A percentile compares a stretch with the other conserved stretches of the same genome.
Evolutionary conservation across 2,888 invertebrate species (phyloP).

Genomic region (Seira ritae): DNA sequence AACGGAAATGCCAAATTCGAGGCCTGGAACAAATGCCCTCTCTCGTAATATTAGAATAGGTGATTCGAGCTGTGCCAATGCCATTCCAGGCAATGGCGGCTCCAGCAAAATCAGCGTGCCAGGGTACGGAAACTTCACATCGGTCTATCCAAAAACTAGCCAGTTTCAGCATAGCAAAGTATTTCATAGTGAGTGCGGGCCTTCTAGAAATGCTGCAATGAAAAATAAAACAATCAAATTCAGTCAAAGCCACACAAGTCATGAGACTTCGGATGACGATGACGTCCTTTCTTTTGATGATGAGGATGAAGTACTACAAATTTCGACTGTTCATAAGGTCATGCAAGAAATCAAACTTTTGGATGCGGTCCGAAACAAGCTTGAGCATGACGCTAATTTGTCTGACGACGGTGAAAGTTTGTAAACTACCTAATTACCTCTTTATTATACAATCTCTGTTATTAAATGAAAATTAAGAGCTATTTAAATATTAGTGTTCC

Average conservation of each 20-base stretch:
- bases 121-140: not conserved
- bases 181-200: slow-evolving; percentile 1
- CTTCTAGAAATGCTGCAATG: not conserved
- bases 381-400: not conserved
- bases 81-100: not conserved
- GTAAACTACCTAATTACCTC: too few species aligned
- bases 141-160: not conserved
- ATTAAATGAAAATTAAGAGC: too few species aligned
- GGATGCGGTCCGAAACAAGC: slow-evolving; percentile 5
- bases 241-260: not conserved
- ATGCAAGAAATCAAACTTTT: slow-evolving; percentile 50
- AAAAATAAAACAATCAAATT: slow-evolving; percentile 14
- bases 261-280: slow-evolving; percentile 8
- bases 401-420: slow-evolving; percentile 45
- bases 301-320: slow-evolving; percentile 52
- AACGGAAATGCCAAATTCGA: slow-evolving; percentile 19
- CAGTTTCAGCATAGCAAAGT: not conserved
- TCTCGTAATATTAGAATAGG: slow-evolving; percentile 30
- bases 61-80: slow-evolving; percentile 39
- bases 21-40: not conserved
- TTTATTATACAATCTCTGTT: too few species aligned
- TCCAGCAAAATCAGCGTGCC: not conserved
- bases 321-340: slow-evolving; percentile 54
- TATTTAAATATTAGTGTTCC: too few species aligned
- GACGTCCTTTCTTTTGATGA: slow-evolving; percentile 29